Base-by-base conservation (phyloP, 2,113 vertebrate species). In the Craseonycteris thonglongyai region DNA sequence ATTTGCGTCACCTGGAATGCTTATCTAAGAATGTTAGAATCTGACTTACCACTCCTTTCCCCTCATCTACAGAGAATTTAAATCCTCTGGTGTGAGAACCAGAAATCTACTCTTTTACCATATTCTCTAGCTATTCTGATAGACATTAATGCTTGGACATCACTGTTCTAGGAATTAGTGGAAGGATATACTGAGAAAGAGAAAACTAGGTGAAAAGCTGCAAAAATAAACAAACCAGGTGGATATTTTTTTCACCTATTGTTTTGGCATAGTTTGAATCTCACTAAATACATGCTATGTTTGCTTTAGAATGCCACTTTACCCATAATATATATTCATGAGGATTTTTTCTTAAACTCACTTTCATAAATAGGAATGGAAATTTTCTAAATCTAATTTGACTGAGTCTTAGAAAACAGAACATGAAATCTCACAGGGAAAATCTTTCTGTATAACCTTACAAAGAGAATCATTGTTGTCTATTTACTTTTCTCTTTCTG, bases 391-490 rank as follows among this genome's bases (percentile, higher is more conserved):
- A 90, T 88, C 42, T 95, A 92, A 94, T 95, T 93, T 96, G 90
- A n/a, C 81, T 81, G 65, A 81, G 21, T 84, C 47, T 96, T 96
- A 22, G 80, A 94, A 97, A 96, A 90, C 45, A 91, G 76, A 91
- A 65, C 87, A 38, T 40, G 65, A 90, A 90, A 72, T 94, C 59
- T 93, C 87, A 16, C 11, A 63, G 94, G 93, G 65, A 94, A n/a
- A 58, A 68, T 92, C 63, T 84, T 93, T 96, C 74, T 80, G 22
- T 90, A 63, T 86, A 96, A 94, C 83, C 49, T 95, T 96, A 95
- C 96, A 93, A 88, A 95, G 65, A 83, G 82, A 96, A 93, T 81
- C 80, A 88, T 76, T 91, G 89, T 93, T 93, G 95, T 89, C 63
- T 78, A 16, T 96, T 95, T 96, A 87, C 89, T 93, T 90, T 72